Evolutionary conservation across 2,797 vertebrate species (phyloP).

Genomic region (Protosalanx chinensis): DNA sequence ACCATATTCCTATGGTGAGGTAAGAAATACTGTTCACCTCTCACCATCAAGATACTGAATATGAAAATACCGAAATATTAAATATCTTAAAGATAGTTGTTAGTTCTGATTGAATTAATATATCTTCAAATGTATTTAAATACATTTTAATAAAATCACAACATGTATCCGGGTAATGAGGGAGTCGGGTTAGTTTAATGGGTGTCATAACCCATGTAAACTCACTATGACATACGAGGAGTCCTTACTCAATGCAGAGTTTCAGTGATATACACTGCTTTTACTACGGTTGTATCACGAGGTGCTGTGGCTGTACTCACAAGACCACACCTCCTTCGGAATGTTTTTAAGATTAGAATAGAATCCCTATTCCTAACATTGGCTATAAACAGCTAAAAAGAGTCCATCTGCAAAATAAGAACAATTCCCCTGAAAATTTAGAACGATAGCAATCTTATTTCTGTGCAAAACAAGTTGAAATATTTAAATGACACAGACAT

Average conservation of each 20-base stretch:
- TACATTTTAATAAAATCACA: background rate
- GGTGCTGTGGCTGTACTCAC: conserved; percentile 9
- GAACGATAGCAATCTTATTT: background rate
- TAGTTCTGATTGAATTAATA: background rate
- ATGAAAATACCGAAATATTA: background rate
- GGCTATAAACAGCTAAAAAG: too few relatives aligned
- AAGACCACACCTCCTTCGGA: conserved; percentile 17
- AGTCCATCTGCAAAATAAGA: too few relatives aligned
- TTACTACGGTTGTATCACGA: background rate
- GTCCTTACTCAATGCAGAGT: too few relatives aligned
- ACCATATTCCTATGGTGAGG: background rate
- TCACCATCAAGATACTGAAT: background rate
- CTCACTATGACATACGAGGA: background rate
- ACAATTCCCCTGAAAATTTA: too few relatives aligned
- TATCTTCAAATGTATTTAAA: background rate
- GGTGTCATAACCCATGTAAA: background rate
- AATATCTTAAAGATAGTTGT: background rate
- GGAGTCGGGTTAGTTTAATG: too few relatives aligned
- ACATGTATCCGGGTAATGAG: background rate
- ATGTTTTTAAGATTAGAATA: conserved; percentile 8
- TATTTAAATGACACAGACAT: background rate
- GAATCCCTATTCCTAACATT: background rate
- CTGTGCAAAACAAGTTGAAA: background rate
- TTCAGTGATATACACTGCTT: background rate
- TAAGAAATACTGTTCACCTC: background rate